Evolutionary conservation across 2,888 invertebrate species (phyloP).

Genomic region (Acronicta leporina): DNA sequence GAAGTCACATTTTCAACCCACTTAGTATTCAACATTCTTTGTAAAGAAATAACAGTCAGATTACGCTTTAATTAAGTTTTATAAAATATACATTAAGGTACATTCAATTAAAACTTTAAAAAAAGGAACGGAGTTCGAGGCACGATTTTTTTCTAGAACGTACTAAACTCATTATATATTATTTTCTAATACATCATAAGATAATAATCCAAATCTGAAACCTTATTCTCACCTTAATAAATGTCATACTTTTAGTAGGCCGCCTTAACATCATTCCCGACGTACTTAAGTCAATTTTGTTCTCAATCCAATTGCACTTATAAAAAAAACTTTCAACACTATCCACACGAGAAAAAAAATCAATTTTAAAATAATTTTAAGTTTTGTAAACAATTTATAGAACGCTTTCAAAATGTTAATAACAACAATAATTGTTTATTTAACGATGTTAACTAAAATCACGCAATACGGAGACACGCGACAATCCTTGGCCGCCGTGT

Average conservation of each 20-base stretch:
- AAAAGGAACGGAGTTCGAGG: not conserved
- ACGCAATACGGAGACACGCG: conserved; percentile 55
- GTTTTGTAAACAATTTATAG: conserved; percentile 35
- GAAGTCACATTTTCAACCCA: not conserved
- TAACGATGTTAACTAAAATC: conserved; percentile 75
- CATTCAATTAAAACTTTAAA: not conserved
- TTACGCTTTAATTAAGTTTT: not conserved
- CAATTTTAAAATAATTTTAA: conserved; percentile 29
- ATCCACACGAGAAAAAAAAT: conserved; percentile 57
- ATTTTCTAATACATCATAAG: not conserved
- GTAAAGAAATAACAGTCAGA: not conserved
- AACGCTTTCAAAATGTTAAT: conserved; percentile 47
- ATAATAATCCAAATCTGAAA: conserved; percentile 45
- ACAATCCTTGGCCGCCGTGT: conserved; percentile 62
- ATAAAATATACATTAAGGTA: not conserved
- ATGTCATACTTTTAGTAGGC: conserved; percentile 72
- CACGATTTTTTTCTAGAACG: not conserved
- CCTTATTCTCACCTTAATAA: conserved; percentile 72
- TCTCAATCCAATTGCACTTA: conserved; percentile 78
- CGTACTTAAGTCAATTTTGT: conserved; percentile 74
- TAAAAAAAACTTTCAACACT: conserved; percentile 67
- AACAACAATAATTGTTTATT: conserved; percentile 67
- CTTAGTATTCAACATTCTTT: not conserved
- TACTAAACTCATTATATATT: not conserved
- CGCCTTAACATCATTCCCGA: conserved; percentile 76